phyloP scores from a whole-genome alignment of 2,113 vertebrate genomes.

The Carollia perspicillata region DNA sequence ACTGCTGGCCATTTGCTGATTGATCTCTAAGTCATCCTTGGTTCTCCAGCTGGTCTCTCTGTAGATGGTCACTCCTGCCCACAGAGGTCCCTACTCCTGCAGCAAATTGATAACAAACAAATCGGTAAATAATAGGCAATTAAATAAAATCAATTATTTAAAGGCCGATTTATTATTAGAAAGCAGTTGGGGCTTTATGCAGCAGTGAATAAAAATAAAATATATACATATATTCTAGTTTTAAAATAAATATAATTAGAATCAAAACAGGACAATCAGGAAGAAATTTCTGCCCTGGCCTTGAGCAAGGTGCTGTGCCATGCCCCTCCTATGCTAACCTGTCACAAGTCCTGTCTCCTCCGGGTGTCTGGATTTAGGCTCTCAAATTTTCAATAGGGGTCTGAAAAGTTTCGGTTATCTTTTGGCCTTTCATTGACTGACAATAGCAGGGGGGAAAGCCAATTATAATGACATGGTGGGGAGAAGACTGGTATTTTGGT shows the following conservation, averaged over 20 bases:
- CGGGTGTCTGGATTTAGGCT: neutral
- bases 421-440: neutral
- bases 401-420: neutral
- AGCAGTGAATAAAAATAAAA: constrained; percentile 40
- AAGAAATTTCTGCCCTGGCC: constrained; percentile 4
- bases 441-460: neutral
- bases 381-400: neutral
- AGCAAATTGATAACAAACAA: constrained; percentile 61
- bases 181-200: constrained; percentile 45
- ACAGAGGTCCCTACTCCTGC: neutral
- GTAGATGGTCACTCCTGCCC: neutral
- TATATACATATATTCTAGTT: neutral
- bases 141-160: constrained; percentile 70
- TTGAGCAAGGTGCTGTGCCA: neutral
- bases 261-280: neutral
- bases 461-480: neutral
- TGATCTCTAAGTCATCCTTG: neutral
- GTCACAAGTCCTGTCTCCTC: neutral
- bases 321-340: neutral
- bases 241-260: neutral
- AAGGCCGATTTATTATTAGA: constrained; percentile 59
- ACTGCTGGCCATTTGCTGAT: neutral
- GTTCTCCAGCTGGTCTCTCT: neutral
- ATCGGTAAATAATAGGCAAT: constrained; percentile 60
- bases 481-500: neutral